Conservation (phyloP, 2,888 invertebrate genomes). For the Idaea aversata region DNA sequence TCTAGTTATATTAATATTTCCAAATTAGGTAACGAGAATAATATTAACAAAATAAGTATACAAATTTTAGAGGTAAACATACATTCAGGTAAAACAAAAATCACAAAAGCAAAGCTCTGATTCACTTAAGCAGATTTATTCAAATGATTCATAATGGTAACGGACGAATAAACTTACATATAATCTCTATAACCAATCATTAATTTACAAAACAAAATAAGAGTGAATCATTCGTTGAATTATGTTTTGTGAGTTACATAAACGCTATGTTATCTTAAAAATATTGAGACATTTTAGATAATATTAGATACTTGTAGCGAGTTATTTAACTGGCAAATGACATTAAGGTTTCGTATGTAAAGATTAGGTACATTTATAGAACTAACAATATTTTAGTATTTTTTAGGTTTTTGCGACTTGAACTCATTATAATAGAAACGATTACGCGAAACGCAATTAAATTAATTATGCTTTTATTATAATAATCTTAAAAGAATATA, state of each 20-base stretch:
- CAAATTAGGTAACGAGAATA: background rate
- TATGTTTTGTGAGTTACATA: background rate
- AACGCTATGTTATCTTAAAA: background rate
- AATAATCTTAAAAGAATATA: no score
- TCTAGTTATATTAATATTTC: background rate
- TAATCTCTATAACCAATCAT: slow-evolving; percentile 18
- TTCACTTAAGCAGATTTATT: slow-evolving; percentile 54
- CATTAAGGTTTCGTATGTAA: no score
- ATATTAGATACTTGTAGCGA: no score
- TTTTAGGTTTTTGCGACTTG: no score
- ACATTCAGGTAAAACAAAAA: slow-evolving; percentile 19
- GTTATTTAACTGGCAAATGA: no score
- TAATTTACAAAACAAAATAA: slow-evolving; percentile 4
- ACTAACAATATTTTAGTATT: background rate
- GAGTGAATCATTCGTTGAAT: background rate
- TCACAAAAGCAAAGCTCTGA: slow-evolving; percentile 55
- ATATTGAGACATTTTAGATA: background rate
- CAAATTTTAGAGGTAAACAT: background rate
- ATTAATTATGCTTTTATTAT: no score
- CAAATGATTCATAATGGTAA: slow-evolving; percentile 48
- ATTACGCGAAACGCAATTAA: no score
- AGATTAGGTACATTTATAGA: background rate
- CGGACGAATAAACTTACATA: slow-evolving; percentile 37
- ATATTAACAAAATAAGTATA: background rate
- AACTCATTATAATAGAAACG: no score